Percentiles rank a stretch among this genome's conserved stretches.
phyloP scores from a whole-genome alignment of 2,888 invertebrate species.

The Harmothoe impar region DNA sequence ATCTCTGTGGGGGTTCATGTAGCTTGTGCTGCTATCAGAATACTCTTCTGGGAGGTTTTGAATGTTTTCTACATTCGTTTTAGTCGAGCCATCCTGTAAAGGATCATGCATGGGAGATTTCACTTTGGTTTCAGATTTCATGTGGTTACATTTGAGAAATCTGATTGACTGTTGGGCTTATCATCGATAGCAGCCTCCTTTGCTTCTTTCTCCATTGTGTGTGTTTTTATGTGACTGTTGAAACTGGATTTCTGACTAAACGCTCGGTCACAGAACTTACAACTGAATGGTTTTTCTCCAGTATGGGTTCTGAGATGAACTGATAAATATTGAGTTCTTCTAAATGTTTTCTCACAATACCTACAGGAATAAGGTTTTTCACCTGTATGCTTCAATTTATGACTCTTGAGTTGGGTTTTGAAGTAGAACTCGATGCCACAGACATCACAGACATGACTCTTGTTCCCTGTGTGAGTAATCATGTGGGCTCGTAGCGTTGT shows the following conservation, averaged over 20 bases:
- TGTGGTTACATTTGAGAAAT: too few species aligned
- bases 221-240: background rate
- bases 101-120: too few species aligned
- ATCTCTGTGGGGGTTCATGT: too few species aligned
- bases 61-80: too few species aligned
- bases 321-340: background rate
- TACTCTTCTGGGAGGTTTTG: too few species aligned
- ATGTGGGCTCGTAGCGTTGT: background rate
- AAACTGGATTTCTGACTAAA: background rate
- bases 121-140: too few species aligned
- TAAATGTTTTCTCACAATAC: conserved; percentile 21
- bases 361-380: conserved; percentile 37
- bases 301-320: conserved; percentile 35
- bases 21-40: too few species aligned
- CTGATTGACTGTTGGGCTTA: too few species aligned
- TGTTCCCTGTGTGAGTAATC: conserved; percentile 2
- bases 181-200: too few species aligned
- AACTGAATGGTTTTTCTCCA: conserved; percentile 44
- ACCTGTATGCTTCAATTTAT: conserved; percentile 24
- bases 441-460: background rate
- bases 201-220: background rate
- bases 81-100: too few species aligned
- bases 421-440: background rate
- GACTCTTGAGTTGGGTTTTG: background rate
- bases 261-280: background rate